Evolutionary conservation across 2,888 invertebrate species (phyloP).

Genomic region (Stenolophus ochropezus): DNA sequence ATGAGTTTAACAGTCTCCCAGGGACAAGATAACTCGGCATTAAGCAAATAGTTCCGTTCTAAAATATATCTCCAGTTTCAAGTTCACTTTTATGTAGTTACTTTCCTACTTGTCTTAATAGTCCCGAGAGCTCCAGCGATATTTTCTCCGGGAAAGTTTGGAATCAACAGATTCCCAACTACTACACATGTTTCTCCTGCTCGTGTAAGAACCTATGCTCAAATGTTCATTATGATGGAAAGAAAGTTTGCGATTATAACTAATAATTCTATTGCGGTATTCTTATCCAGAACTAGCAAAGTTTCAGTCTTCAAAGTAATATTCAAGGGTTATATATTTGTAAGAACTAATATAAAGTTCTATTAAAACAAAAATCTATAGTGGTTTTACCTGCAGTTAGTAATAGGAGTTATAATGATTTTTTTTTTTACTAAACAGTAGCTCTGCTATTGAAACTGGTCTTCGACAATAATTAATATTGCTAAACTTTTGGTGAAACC

Average conservation of each 20-base stretch:
- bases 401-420: too few relatives aligned
- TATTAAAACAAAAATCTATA: too few relatives aligned
- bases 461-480: too few relatives aligned
- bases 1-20: background rate
- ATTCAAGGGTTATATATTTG: background rate
- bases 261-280: background rate
- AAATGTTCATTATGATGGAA: background rate
- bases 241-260: background rate
- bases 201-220: background rate
- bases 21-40: background rate
- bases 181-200: background rate
- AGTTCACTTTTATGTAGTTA: constrained; percentile 36
- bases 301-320: background rate
- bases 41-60: background rate
- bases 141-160: constrained; percentile 27
- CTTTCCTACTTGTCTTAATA: constrained; percentile 6
- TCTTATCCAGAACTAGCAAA: background rate
- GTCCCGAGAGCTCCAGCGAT: background rate
- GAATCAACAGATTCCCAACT: background rate
- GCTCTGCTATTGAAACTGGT: too few relatives aligned
- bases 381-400: too few relatives aligned
- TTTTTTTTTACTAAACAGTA: too few relatives aligned
- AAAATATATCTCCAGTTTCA: background rate
- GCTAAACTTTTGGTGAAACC: too few relatives aligned
- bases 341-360: too few relatives aligned